Base-by-base conservation (phyloP, 2,797 vertebrate genomes). In the Bradypodion ventrale region DNA sequence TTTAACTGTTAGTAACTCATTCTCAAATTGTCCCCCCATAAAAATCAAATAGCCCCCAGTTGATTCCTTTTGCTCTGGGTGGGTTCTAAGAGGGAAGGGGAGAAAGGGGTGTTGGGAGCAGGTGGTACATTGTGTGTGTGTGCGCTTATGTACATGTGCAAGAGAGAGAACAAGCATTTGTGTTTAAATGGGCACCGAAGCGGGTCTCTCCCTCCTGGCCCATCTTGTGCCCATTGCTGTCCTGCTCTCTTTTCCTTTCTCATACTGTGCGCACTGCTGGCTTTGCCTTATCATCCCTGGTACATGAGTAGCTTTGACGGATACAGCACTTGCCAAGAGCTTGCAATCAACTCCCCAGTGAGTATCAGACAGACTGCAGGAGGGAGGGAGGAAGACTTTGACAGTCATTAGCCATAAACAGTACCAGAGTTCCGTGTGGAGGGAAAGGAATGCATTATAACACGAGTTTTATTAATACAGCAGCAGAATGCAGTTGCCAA, bases 111-210 rank as follows among this genome's bases (percentile, higher is more conserved):
- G 10, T 9, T 75, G 9, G 19, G 27, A 1, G 65, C 32, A 7
- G 62, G 42, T 80, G n/a, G 81, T 82, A 88, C 85, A 76, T 74
- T 76, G 25, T 6, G 49, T 15, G 29, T 32, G 1, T 40, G 35
- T 13, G 27, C 23, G 10, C n/a, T n/a, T 32, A 15, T 44, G 19
- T 4, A 8, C 16, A 16, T 35, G 66, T 65, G 63, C 13, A 59
- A 25, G n/a, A 2, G 2, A 12, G n/a, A 15, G 44, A 44, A 23
- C 44, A 29, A 40, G 9, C 5, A 9, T 7, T 52, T n/a, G 29
- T 16, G n/a, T 60, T 13, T 21, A 7, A 5, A n/a, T 66, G 1
- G 23, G 29, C 42, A 2, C 25, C 9, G 35, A 42, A 83, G 35
- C 4, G 15, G n/a, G 35, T 29, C 35, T 56, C 13, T 23, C 32